Evolutionary conservation across 2,888 invertebrate species (phyloP), one percentile per base, ranked within the genome.

Genomic region (Mystacides longicornis): DNA sequence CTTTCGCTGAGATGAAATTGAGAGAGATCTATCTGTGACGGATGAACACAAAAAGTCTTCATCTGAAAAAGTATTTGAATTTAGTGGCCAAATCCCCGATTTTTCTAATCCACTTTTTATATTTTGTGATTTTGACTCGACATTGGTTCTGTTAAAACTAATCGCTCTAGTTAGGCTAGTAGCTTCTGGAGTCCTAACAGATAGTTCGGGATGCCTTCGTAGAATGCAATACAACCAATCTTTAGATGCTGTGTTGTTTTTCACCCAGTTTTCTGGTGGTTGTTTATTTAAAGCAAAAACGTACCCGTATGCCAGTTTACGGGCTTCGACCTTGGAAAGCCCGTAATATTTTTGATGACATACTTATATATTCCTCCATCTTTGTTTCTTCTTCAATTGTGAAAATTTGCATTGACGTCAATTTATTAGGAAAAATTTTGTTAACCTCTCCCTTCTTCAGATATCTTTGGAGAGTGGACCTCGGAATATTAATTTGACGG

Each of bases 121-220:
- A 21, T 50, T 50, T 33, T 37, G 31, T 1, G 33, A 20, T 19
- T 27, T 37, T n/a, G n/a, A n/a, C n/a, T n/a, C n/a, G 20, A 45
- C 45, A 45, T 45, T 45, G 9, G 45, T 45, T 45, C 45, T 45
- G 45, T 45, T 45, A 21, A 45, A 45, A 45, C 45, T 45, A 45
- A 21, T 45, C 45, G 45, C 27, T 31, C 50, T 50, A 19, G 31
- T 31, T 23, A 50, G 33, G 19, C 50, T 50, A 20, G 31, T 50
- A 50, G 50, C 50, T 50, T 50, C 33, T 9, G 33, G 50, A 11
- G 50, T 31, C 20, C 50, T 27, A 23, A 50, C 23, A 14, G 50
- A 50, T 33, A 50, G 33, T 21, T 45, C 20, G 20, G 45, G 45
- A 14, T 45, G 45, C 20, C 45, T 45, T 19, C 21, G 20, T 45